Percentiles rank a stretch among this genome's conserved stretches.
These are phyloP conservation scores for Drosophila paranaensis DNA, from an alignment of 2,888 invertebrate genomes.

Conservation along the genomic window DNA sequence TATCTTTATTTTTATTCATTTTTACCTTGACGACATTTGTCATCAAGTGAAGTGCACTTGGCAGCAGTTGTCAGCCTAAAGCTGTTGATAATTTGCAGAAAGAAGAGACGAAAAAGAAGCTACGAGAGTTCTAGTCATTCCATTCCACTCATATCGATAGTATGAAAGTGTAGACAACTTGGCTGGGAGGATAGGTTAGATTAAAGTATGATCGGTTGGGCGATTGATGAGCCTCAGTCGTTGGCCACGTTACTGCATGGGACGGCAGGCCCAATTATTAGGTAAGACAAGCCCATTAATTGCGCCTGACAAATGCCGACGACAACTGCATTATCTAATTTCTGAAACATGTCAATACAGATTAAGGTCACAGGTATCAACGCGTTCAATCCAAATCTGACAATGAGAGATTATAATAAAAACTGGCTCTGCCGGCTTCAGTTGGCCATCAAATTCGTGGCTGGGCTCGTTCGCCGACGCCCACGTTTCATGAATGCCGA, in stretches of 20 bases:
- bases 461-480: conserved; percentile 23
- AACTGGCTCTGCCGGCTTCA: conserved; percentile 24
- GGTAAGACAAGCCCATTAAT: conserved; percentile 61
- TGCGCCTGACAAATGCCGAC: conserved; percentile 33
- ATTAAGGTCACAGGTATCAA: conserved; percentile 80
- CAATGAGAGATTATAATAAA: conserved; percentile 65
- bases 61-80: conserved; percentile 30
- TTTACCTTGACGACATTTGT: conserved; percentile 55
- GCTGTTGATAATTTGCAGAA: conserved; percentile 61
- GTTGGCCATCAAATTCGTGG: conserved; percentile 12
- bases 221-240: conserved; percentile 22
- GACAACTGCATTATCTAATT: conserved; percentile 79
- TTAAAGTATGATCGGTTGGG: conserved; percentile 71
- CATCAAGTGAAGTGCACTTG: conserved; percentile 65
- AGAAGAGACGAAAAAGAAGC: not conserved
- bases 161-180: too few relatives aligned
- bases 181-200: conserved; percentile 52
- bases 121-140: too few relatives aligned
- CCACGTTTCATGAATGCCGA: conserved; percentile 43
- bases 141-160: conserved; percentile 10
- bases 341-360: conserved; percentile 77
- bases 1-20: conserved; percentile 44
- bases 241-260: conserved; percentile 47
- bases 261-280: conserved; percentile 38
- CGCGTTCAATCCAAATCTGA: conserved; percentile 64